Evolutionary conservation across 2,888 invertebrate genomes (phyloP), one percentile per base, ranked within the genome.

Genomic region (Scaptomyza parva): DNA sequence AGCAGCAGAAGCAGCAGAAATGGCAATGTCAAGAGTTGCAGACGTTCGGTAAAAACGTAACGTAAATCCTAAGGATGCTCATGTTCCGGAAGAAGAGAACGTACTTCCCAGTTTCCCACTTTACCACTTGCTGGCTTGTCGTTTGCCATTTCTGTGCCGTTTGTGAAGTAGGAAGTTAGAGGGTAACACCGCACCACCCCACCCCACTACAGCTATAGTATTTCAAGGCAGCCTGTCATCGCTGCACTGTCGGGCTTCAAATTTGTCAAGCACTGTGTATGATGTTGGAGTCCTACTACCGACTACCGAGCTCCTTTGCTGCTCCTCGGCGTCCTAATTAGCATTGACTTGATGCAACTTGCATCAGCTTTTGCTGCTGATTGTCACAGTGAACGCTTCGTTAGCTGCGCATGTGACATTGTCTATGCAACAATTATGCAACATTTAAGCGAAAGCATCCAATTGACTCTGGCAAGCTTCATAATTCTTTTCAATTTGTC

Each of bases 351-450:
- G 73, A 22, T 61, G 68, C 64, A 59, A 54, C 48, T 59, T 48
- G 48, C 41, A 45, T 26, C 41, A 22, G 54, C 59, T 39, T 17
- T 37, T 50, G 37, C 33, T 47, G 9, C 37, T 50, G 53, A n/a
- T 48, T 61, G 12, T 20, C 18, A 11, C 37, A 43, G 62, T 50
- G 66, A 70, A 63, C 60, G 69, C 67, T 70, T 78, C 75, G 86
- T 82, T 85, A 82, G 72, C 59, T 69, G 66, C 63, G 67, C 76
- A 65, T 65, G 76, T 73, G 62, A 79, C 70, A 73, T 83, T 77
- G 77, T 77, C 58, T 33, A 35, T 66, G 71, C 65, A 71, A 71
- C 74, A 82, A 82, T 79, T 79, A 76, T 74, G 68, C 79, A 70
- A 70, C 77, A 76, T 64, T 78, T 70, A 82, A 67, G 69, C 57